These are phyloP conservation scores for Amphimedon queenslandica DNA, from an alignment of 37 sponge, comb jelly and placozoan species.

Conservation along the genomic window DNA sequence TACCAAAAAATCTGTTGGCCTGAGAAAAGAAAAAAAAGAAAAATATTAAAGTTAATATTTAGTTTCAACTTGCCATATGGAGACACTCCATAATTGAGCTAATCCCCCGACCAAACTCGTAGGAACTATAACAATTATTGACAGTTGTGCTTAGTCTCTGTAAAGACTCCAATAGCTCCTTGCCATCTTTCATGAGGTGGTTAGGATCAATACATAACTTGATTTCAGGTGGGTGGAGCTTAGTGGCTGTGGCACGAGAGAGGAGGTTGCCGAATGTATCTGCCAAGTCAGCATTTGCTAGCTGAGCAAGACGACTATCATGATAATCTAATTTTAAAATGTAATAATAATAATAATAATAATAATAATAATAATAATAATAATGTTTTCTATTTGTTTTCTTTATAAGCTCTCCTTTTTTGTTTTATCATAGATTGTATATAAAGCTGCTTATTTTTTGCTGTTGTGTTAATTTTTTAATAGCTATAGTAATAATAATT, in stretches of 20 bases:
- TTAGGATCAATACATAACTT: neutral
- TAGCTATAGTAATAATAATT: too few relatives aligned
- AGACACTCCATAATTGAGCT: conserved; percentile 45
- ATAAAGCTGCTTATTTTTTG: neutral
- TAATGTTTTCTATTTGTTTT: too few relatives aligned
- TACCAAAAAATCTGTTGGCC: conserved; percentile 57
- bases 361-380: neutral
- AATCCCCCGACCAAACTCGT: conserved; percentile 67
- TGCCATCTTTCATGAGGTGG: neutral
- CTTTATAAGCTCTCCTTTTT: too few relatives aligned
- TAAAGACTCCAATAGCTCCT: neutral
- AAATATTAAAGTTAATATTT: neutral
- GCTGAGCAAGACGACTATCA: conserved; percentile 29
- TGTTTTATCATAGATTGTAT: neutral
- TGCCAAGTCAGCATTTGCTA: conserved; percentile 59
- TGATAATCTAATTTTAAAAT: conserved; percentile 46
- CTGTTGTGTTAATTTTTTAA: neutral
- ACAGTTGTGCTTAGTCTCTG: conserved; percentile 14
- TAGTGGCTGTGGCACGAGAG: conserved; percentile 39
- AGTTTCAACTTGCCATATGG: conserved; percentile 35
- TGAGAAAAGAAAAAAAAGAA: conserved; percentile 7
- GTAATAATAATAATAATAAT: neutral
- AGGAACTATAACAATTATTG: conserved; percentile 33
- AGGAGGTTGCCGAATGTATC: conserved; percentile 78
- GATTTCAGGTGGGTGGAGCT: conserved; percentile 12